Evolutionary conservation across 92 coral and sea anemone genomes (phyloP).

Genomic region (Blastomussa wellsi): DNA sequence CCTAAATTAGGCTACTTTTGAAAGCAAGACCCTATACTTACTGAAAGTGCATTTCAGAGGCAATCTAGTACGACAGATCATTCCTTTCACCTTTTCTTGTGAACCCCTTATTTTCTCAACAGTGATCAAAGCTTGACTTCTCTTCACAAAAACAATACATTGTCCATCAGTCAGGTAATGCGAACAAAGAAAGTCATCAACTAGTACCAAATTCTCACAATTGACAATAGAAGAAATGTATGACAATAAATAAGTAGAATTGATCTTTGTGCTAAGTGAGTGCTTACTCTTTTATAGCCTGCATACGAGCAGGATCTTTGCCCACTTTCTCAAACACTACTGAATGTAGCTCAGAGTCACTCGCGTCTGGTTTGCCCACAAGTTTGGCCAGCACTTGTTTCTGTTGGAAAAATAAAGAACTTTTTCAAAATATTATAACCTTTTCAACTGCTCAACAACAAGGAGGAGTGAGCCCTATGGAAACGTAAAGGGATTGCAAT

Average conservation of each 20-base stretch:
- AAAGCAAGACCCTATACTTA: background rate
- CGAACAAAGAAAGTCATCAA: background rate
- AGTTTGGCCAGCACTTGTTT: constrained; percentile 67
- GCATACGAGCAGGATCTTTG: constrained; percentile 58
- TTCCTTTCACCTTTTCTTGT: too few relatives aligned
- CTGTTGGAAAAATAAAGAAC: constrained; percentile 33
- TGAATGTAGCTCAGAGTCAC: constrained; percentile 63
- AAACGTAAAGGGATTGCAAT: too few relatives aligned
- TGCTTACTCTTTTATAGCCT: constrained; percentile 85
- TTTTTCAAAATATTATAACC: too few relatives aligned
- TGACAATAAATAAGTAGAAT: background rate
- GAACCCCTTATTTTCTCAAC: too few relatives aligned
- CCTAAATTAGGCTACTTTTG: background rate
- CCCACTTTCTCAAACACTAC: constrained; percentile 73
- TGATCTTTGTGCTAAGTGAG: background rate
- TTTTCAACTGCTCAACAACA: too few relatives aligned
- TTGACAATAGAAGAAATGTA: background rate
- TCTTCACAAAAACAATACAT: background rate
- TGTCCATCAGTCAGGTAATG: background rate
- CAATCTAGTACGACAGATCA: too few relatives aligned
- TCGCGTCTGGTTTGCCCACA: constrained; percentile 71
- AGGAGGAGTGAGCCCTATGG: too few relatives aligned
- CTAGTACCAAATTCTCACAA: background rate
- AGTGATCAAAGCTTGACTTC: background rate
- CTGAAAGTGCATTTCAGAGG: background rate